Conservation (phyloP, 2,888 invertebrate genomes). For the Falcaria lacertinaria region DNA sequence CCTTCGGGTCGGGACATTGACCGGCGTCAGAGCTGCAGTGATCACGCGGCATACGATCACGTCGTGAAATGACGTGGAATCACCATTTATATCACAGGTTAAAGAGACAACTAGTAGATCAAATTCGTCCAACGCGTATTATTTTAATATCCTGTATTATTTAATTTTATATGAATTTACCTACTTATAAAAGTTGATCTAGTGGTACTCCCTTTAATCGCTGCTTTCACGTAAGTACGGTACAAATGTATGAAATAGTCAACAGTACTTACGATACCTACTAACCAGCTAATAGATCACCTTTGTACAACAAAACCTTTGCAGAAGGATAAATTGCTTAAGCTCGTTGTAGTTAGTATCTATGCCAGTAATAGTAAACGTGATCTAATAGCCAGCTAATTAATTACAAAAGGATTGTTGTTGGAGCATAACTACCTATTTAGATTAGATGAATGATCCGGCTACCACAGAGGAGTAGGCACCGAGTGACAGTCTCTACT, state of each 20-base stretch:
- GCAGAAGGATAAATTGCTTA: background rate
- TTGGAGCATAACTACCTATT: conserved; percentile 40
- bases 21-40: conserved; percentile 23
- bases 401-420: conserved; percentile 38
- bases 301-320: conserved; percentile 8
- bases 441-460: conserved; percentile 41
- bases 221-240: conserved; percentile 20
- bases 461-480: conserved; percentile 73
- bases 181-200: conserved; percentile 1
- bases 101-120: conserved; percentile 19
- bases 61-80: conserved; percentile 24
- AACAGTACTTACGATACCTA: conserved; percentile 24
- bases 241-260: conserved; percentile 31
- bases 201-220: conserved; percentile 24
- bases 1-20: conserved; percentile 27
- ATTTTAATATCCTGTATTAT: conserved; percentile 1
- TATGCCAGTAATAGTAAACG: too few species aligned
- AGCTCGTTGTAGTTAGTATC: conserved; percentile 5
- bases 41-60: conserved; percentile 24
- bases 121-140: conserved; percentile 11
- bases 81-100: conserved; percentile 17
- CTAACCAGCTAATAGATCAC: conserved; percentile 48
- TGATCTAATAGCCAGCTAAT: conserved; percentile 46
- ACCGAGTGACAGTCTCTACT: conserved; percentile 76
- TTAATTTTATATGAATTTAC: background rate